phyloP scores from a whole-genome alignment of 2,888 invertebrate genomes.

The Acronicta alni region DNA sequence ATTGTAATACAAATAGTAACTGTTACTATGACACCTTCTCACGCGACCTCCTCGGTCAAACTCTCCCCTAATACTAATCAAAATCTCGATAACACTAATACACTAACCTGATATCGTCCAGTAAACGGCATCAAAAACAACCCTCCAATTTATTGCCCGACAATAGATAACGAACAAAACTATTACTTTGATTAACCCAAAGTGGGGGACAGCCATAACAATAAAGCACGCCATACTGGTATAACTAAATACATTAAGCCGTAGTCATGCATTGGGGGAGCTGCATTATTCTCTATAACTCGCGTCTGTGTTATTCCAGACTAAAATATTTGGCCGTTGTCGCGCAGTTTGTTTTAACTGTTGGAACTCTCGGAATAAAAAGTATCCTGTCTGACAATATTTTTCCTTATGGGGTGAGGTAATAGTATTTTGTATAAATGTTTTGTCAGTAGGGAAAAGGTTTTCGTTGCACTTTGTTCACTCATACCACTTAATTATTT shows the following conservation, averaged over 20 bases:
- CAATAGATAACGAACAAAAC: constrained; percentile 49
- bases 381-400: constrained; percentile 7
- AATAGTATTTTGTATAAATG: constrained; percentile 2
- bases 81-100: constrained; percentile 26
- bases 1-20: background rate
- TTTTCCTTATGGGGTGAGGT: constrained; percentile 3
- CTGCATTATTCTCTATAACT: constrained; percentile 53
- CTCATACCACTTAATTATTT: no score
- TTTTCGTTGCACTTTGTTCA: no score
- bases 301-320: constrained; percentile 16
- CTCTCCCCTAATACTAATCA: background rate
- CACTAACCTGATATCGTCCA: constrained; percentile 30
- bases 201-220: constrained; percentile 26
- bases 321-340: constrained; percentile 34
- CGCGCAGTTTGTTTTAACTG: constrained; percentile 20
- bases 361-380: constrained; percentile 20
- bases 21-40: background rate
- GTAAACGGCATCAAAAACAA: constrained; percentile 36
- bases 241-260: constrained; percentile 40
- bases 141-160: constrained; percentile 35
- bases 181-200: constrained; percentile 50
- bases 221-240: constrained; percentile 35
- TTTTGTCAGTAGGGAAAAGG: background rate
- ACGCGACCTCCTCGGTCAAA: background rate
- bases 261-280: constrained; percentile 32